Percentiles rank a stretch among this genome's conserved stretches.
phyloP scores from a whole-genome alignment of 2,113 vertebrate genomes.

The Vombatus ursinus region DNA sequence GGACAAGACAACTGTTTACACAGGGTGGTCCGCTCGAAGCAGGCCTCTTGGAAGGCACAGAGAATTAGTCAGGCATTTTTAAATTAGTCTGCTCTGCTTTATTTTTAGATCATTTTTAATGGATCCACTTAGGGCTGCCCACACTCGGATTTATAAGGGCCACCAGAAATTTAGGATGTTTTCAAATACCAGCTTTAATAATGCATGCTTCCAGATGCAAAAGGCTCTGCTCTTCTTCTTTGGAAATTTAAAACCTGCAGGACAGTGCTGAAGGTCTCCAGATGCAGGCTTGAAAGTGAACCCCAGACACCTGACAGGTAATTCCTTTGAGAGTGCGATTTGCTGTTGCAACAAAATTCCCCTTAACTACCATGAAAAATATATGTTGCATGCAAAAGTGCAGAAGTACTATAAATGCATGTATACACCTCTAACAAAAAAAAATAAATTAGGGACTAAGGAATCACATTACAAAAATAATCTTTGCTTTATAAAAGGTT shows the following conservation, averaged over 20 bases:
- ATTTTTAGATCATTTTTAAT: constrained; percentile 44
- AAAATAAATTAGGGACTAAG: neutral
- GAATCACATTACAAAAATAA: neutral
- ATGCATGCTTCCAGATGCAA: constrained; percentile 19
- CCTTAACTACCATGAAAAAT: neutral
- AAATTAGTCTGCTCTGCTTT: constrained; percentile 44
- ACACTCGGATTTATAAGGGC: constrained; percentile 30
- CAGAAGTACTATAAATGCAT: neutral
- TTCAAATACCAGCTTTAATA: constrained; percentile 16
- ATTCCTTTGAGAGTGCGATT: neutral
- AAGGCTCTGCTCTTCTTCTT: constrained; percentile 6
- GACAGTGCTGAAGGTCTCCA: neutral
- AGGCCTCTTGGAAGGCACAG: neutral
- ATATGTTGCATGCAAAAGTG: neutral
- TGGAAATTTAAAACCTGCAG: constrained; percentile 17
- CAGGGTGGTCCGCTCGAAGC: constrained; percentile 10
- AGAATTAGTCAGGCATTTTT: constrained; percentile 30
- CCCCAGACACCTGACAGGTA: neutral
- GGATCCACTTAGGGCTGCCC: constrained; percentile 35
- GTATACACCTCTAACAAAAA: neutral
- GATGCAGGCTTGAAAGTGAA: neutral
- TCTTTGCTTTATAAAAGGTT: neutral
- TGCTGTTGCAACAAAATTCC: neutral
- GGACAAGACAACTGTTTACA: neutral
- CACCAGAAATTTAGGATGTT: constrained; percentile 38